Evolutionary conservation across 2,888 invertebrate genomes (phyloP), one percentile per base, ranked within the genome.

Genomic region (Aleiodes alternator): DNA sequence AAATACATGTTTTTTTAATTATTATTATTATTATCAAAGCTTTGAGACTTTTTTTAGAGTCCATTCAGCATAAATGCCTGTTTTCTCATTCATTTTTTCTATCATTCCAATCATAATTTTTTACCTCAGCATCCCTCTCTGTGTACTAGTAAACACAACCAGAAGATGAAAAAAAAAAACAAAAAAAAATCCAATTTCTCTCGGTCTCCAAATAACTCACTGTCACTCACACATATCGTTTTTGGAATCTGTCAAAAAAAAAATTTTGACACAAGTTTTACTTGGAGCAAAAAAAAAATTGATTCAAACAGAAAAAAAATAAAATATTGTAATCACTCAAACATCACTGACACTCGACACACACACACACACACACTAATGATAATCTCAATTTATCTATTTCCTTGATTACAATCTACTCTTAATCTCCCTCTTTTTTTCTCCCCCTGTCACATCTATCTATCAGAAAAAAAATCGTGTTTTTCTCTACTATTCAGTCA

Each of bases 171-270:
- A 38, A 38, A 38, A 38, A 5, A 8, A 38, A 0, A 4, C 2
- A 6, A 61, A 61, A 64, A 43, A 64, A 48, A 64, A 43, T 38
- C 48, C 38, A 43, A 43, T 64, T 64, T 7, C 43, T 38, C 14
- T 64, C 48, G 7, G 64, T 64, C 64, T 64, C 51, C 16, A 51
- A 61, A 68, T 71, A 38, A 57, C 48, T 71, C 71, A 66, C 71
- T 75, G 75, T 75, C 75, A 75, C 50, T 38, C 53, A 59, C 56
- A 53, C 50, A 66, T 48, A 75, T 75, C 64, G n/a, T n/a, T 56
- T 57, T 14, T 56, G 64, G 55, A 56, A 6, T 4, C 75, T 75
- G 75, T 75, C 75, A 75, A 75, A 64, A 64, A 64, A 64, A 66
- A 23, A 23, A 23, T 23, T 23, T 51, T 75, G 71, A 75, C 75